Percentiles rank a stretch among this genome's conserved stretches.
phyloP scores from a whole-genome alignment of 2,797 vertebrate species.

The Nannoperca australis region DNA sequence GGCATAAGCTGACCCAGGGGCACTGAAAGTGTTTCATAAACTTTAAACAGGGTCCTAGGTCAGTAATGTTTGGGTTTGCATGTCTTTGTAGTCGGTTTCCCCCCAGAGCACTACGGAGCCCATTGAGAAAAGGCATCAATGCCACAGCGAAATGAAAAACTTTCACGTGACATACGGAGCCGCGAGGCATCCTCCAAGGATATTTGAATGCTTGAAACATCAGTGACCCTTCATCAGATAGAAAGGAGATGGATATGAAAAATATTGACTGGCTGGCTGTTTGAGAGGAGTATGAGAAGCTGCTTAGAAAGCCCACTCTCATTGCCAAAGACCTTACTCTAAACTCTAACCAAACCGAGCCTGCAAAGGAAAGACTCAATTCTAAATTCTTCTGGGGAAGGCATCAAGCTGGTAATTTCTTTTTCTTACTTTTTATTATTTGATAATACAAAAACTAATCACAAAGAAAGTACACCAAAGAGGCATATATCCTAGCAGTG shows the following conservation, averaged over 20 bases:
- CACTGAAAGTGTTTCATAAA: constrained; percentile 67
- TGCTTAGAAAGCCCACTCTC: constrained; percentile 67
- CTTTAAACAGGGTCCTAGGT: constrained; percentile 71
- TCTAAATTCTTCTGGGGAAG: constrained; percentile 50
- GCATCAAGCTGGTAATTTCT: constrained; percentile 16
- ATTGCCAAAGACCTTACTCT: constrained; percentile 75
- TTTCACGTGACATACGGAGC: constrained; percentile 74
- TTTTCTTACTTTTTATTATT: constrained; percentile 42
- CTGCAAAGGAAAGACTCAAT: constrained; percentile 56
- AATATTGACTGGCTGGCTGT: constrained; percentile 77
- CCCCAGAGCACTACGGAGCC: constrained; percentile 63
- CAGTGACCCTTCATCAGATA: constrained; percentile 76
- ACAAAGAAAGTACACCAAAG: constrained; percentile 41
- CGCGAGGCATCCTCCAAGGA: constrained; percentile 77
- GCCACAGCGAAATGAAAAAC: constrained; percentile 73
- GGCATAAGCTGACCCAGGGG: constrained; percentile 61
- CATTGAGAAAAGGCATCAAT: constrained; percentile 72
- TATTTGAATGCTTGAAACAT: constrained; percentile 73
- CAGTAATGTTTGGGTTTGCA: constrained; percentile 78
- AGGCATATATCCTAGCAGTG: constrained; percentile 30
- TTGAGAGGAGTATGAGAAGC: constrained; percentile 62
- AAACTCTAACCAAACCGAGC: constrained; percentile 71
- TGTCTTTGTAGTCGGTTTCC: constrained; percentile 77
- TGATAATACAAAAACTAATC: constrained; percentile 46
- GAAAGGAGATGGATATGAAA: constrained; percentile 68